Evolutionary conservation across 1,140 invertebrate species (phyloP).

Genomic region (Phocides pigmalion): DNA sequence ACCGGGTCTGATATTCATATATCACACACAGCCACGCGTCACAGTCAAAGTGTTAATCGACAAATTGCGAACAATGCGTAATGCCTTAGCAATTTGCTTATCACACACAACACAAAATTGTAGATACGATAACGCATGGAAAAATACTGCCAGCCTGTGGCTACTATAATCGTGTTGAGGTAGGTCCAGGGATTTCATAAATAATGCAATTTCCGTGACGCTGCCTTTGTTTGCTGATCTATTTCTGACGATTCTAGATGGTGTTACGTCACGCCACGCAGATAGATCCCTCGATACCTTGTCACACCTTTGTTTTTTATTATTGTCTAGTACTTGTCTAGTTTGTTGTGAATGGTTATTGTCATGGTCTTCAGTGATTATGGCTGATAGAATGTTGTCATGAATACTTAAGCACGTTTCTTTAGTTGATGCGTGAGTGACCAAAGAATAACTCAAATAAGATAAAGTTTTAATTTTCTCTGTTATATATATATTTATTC

Average conservation of each 20-base stretch:
- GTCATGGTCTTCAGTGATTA: no score
- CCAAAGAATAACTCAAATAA: no score
- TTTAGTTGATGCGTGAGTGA: no score
- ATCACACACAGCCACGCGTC: no score
- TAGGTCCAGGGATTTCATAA: constrained; percentile 56
- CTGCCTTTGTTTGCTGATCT: constrained; percentile 18
- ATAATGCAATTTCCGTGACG: constrained; percentile 30
- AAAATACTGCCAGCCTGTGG: constrained; percentile 44
- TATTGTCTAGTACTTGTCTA: no score
- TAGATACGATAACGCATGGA: constrained; percentile 59
- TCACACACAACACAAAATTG: constrained; percentile 1
- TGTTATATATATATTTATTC: no score
- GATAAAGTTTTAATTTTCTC: no score
- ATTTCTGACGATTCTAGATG: neutral
- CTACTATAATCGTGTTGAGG: constrained; percentile 52
- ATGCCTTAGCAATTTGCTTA: neutral
- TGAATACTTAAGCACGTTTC: no score
- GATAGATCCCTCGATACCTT: constrained; percentile 2
- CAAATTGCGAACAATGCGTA: constrained; percentile 15
- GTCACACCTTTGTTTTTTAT: neutral
- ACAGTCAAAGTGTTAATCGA: no score
- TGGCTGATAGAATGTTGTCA: no score
- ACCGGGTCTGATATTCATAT: no score
- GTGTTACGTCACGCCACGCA: constrained; percentile 11
- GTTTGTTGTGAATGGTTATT: no score